A percentile compares a stretch with the other conserved stretches of the same genome.
Evolutionary conservation across 2,888 invertebrate genomes (phyloP).

Genomic region (Venusia cambrica): DNA sequence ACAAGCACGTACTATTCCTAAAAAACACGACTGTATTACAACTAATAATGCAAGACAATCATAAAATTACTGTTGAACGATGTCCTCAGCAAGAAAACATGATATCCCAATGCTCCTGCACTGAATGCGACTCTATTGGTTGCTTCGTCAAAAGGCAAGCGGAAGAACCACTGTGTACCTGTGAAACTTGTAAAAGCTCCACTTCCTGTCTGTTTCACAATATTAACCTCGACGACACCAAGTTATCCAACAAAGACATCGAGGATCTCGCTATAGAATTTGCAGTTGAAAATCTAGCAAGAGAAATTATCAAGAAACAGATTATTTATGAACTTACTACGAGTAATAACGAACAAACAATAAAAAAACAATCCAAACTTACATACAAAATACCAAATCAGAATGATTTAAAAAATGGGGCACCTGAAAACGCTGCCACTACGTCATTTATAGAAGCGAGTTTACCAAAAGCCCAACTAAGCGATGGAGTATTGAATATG

Average conservation of each 20-base stretch:
- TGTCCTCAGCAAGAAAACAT: slow-evolving; percentile 9
- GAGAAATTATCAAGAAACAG: slow-evolving; percentile 14
- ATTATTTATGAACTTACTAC: slow-evolving; percentile 9
- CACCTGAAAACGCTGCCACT: too few species aligned
- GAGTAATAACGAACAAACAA: slow-evolving; percentile 1
- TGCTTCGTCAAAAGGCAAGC: slow-evolving; percentile 39
- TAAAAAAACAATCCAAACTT: slow-evolving; percentile 6
- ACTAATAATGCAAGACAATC: slow-evolving; percentile 11
- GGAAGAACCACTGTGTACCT: slow-evolving; percentile 27
- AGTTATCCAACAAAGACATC: slow-evolving; percentile 1
- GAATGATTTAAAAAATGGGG: too few species aligned
- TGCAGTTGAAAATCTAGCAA: slow-evolving; percentile 2
- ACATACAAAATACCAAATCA: slow-evolving; percentile 4
- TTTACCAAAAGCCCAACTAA: too few species aligned
- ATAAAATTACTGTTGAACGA: slow-evolving; percentile 1
- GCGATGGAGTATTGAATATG: too few species aligned
- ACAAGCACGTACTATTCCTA: too few species aligned
- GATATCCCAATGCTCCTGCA: slow-evolving; percentile 45
- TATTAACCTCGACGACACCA: slow-evolving; percentile 4
- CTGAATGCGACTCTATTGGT: slow-evolving; percentile 39
- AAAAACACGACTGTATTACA: slow-evolving; percentile 31
- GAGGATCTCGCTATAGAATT: slow-evolving; percentile 4
- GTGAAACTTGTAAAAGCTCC: slow-evolving; percentile 25
- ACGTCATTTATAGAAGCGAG: too few species aligned
- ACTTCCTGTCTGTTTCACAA: slow-evolving; percentile 31